phyloP scores from a whole-genome alignment of 92 coral and sea anemone genomes.

The Ricordea florida region DNA sequence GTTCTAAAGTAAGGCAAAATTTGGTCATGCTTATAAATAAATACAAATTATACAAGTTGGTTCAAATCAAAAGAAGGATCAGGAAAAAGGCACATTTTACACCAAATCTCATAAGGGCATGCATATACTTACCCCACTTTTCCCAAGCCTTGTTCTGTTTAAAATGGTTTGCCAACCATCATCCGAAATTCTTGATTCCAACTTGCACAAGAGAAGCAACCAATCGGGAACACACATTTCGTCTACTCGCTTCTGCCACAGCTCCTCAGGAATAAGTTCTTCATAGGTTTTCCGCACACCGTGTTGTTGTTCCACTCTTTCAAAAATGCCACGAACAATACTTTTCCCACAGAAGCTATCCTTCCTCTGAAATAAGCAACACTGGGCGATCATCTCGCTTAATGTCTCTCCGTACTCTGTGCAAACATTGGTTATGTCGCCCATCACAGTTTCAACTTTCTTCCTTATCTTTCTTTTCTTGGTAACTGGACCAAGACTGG shows the following conservation, averaged over 20 bases:
- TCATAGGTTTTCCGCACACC: conserved; percentile 13
- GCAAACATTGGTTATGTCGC: not conserved
- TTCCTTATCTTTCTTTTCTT: conserved; percentile 3
- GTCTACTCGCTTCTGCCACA: not conserved
- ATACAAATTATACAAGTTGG: not conserved
- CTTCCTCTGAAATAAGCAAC: not conserved
- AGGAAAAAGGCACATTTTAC: not conserved
- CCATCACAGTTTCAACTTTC: not conserved
- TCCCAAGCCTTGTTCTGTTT: not conserved
- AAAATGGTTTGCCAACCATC: conserved; percentile 33
- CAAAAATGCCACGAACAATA: not conserved
- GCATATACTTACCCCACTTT: conserved; percentile 39
- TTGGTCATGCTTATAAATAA: not conserved
- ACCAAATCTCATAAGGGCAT: not conserved
- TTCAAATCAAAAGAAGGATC: not conserved
- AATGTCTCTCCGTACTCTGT: not conserved
- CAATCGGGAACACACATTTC: conserved; percentile 46
- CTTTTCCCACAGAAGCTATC: not conserved
- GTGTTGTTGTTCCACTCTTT: not conserved
- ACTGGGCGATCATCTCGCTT: conserved; percentile 1
- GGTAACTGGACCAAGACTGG: not conserved
- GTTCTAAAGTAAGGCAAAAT: not conserved
- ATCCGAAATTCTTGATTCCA: conserved; percentile 43
- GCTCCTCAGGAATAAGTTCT: conserved; percentile 8
- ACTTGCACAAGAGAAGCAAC: conserved; percentile 18